These are phyloP conservation scores for Zingel zingel DNA, from an alignment of 2,113 vertebrate species.

Conservation along the genomic window DNA sequence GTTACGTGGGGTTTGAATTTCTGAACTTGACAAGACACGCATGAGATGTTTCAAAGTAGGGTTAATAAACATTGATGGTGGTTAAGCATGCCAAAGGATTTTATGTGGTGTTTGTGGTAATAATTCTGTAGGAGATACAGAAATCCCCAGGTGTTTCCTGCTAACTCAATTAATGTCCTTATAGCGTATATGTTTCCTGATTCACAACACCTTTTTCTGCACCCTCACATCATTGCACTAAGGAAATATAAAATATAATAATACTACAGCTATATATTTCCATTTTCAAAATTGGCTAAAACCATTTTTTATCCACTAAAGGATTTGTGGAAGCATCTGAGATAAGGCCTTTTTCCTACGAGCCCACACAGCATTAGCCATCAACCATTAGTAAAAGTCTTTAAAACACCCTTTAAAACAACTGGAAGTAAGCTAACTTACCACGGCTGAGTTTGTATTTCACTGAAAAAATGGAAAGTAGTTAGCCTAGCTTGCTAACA, in stretches of 20 bases:
- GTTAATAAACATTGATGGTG: not conserved
- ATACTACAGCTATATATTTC: too few species aligned
- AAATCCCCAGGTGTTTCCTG: not conserved
- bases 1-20: not conserved
- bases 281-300: not conserved
- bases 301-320: not conserved
- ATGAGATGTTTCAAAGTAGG: not conserved
- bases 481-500: not conserved
- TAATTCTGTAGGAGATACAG: not conserved
- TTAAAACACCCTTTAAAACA: too few species aligned
- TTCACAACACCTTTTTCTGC: too few species aligned
- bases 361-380: not conserved
- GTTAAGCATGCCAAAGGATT: not conserved
- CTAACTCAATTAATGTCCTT: not conserved
- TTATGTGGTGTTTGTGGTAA: not conserved
- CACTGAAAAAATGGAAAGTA: not conserved
- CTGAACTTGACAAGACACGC: conserved; percentile 39
- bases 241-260: too few species aligned
- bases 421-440: not conserved
- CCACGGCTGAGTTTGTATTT: not conserved
- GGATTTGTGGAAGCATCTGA: not conserved
- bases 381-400: not conserved
- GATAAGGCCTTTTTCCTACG: not conserved
- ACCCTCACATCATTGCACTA: too few species aligned
- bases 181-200: not conserved